Percentiles rank a stretch among this genome's conserved stretches.
Conservation (phyloP, 1,140 invertebrate species). For the Aradophagus sp. region DNA sequence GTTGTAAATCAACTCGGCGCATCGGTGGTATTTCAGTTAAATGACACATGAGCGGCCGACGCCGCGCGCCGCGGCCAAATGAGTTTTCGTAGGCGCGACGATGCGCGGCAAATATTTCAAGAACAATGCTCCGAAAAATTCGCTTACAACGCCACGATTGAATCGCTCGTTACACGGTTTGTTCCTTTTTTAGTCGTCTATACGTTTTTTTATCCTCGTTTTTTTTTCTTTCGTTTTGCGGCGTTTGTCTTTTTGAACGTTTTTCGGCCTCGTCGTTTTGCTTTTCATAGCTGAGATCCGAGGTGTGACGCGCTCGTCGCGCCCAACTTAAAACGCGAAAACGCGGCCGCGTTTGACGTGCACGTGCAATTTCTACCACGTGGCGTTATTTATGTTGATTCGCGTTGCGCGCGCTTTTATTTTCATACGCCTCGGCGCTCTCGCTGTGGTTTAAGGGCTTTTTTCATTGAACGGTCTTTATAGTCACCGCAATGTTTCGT, state of each 20-base stretch:
- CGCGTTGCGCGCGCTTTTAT: constrained; percentile 25
- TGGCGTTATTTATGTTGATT: constrained; percentile 30
- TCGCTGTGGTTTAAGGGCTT: constrained; percentile 32
- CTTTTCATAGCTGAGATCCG: no score
- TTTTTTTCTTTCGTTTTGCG: constrained; percentile 1
- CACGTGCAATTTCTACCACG: constrained; percentile 22
- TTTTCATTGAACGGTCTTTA: constrained; percentile 34
- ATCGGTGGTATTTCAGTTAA: constrained; percentile 74
- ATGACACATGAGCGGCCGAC: constrained; percentile 68
- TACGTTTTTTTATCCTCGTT: no score
- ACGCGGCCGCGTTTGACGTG: constrained; percentile 26
- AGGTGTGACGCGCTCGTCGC: neutral
- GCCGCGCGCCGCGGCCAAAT: constrained; percentile 33
- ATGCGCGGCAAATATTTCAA: constrained; percentile 42
- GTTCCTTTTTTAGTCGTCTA: no score
- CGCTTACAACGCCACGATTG: no score
- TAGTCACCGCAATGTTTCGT: constrained; percentile 26
- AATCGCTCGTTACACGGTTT: no score
- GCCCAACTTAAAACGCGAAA: constrained; percentile 10
- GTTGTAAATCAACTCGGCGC: constrained; percentile 72
- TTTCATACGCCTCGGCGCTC: constrained; percentile 1
- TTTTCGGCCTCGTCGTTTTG: no score
- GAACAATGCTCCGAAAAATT: constrained; percentile 38
- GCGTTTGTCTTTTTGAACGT: no score
- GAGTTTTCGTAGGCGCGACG: constrained; percentile 42